These are phyloP conservation scores for Chirona hameri DNA, from an alignment of 2,888 invertebrate species.

Conservation along the genomic window DNA sequence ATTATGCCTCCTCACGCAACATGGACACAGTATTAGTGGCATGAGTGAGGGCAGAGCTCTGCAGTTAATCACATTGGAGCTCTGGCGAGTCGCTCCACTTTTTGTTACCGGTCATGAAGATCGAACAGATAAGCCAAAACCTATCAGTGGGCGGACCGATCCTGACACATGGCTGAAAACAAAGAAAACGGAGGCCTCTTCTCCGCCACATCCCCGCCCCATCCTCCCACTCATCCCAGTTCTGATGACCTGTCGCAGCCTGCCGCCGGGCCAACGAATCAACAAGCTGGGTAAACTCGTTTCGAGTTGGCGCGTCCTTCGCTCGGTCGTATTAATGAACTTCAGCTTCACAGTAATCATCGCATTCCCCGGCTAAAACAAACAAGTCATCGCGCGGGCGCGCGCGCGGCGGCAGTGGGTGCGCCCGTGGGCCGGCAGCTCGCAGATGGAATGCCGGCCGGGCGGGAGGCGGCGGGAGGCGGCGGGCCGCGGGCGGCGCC, in stretches of 20 bases:
- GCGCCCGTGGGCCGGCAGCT: not conserved
- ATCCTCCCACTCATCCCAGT: not conserved
- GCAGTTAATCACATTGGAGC: too few species aligned
- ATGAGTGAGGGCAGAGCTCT: not conserved
- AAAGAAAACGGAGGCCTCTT: not conserved
- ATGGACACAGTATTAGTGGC: not conserved
- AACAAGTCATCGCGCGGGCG: not conserved
- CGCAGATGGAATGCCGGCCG: not conserved
- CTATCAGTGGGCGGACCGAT: not conserved
- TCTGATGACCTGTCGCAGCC: not conserved
- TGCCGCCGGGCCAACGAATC: not conserved
- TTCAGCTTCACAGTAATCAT: not conserved
- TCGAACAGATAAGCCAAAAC: not conserved
- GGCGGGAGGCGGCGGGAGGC: not conserved
- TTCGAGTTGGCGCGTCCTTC: not conserved
- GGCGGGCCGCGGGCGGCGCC: not conserved
- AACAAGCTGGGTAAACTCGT: not conserved
- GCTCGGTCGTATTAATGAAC: not conserved
- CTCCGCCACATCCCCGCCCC: not conserved
- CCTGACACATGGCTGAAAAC: not conserved
- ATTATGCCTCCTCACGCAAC: not conserved
- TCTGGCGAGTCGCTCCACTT: not conserved
- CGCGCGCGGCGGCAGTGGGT: not conserved
- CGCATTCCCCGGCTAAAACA: slow-evolving; percentile 22
- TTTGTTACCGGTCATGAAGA: not conserved